Base-by-base conservation (phyloP, 2,888 invertebrate species). In the Stramonita haemastoma region DNA sequence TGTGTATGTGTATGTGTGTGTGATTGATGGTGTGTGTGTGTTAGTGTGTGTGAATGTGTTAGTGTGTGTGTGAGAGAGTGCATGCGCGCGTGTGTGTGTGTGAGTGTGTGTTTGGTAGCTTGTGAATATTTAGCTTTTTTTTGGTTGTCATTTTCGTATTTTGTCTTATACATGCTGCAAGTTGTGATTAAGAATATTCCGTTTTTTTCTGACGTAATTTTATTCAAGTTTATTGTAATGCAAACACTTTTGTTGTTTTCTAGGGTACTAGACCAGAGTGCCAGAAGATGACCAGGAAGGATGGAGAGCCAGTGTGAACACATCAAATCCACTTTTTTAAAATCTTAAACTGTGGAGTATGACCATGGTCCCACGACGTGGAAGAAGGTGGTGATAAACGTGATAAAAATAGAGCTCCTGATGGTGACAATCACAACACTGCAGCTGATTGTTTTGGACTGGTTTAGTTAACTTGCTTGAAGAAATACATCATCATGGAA, bases 1-100 rank as follows among this genome's bases (percentile, higher is more conserved):
- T 70, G 70, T 70, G 70, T 70, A 22, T 70, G 70, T 70, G 70
- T 70, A 22, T 70, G 70, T 70, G 70, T 70, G 70, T 70, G 70
- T 70, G 70, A 15, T 11, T 60, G 60, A 15, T 11, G 11, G 60
- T 60, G 60, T 60, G 60, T 60, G 60, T 60, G 60, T 60, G 60
- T 60, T 11, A 15, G 60, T 60, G 60, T 60, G 60, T 60, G 60
- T 60, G 60, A 15, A 60, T 60, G 60, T 60, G 60, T 60, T 60
- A 15, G 60, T 60, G 19, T 70, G 70, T 70, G 70, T 70, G 26
- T 70, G 70, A 17, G 26, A 17, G 26, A 17, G 32, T 32, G 11
- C 29, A 29, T 29, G n/a, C 29, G 32, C 29, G n/a, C 29, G 77
- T 77, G 32, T 77, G 77, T 77, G 77, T 77, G 77, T 70, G 26